Evolutionary conservation across 2,113 vertebrate species (phyloP).

Genomic region (Colaptes auratus): DNA sequence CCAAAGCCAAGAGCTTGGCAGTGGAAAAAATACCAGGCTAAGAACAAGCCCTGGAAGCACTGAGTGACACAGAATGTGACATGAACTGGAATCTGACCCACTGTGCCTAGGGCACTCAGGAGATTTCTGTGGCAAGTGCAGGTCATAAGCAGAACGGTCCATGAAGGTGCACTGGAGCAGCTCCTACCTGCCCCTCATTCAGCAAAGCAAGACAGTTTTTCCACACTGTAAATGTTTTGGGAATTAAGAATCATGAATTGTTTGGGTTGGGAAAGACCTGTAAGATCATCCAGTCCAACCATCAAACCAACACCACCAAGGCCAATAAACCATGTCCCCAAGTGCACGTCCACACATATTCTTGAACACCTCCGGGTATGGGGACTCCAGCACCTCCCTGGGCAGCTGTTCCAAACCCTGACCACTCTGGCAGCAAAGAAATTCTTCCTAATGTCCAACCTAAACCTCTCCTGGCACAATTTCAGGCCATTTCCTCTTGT

Average conservation of each 20-base stretch:
- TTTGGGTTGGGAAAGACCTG: no score
- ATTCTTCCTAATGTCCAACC: no score
- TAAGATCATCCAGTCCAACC: no score
- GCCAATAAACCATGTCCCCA: no score
- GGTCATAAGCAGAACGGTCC: neutral
- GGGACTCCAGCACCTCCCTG: no score
- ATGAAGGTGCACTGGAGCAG: neutral
- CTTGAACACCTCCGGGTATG: no score
- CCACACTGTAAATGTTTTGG: neutral
- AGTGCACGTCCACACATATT: no score
- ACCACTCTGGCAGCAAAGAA: no score
- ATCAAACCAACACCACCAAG: no score
- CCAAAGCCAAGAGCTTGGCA: neutral
- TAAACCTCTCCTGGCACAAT: no score
- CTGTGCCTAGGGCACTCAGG: fast-evolving
- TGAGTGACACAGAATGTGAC: neutral
- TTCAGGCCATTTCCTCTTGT: no score
- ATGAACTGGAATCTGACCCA: neutral
- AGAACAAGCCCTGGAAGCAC: neutral
- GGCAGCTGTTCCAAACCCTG: no score
- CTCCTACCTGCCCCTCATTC: neutral
- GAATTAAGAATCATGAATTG: neutral
- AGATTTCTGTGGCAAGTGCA: neutral
- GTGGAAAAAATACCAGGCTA: neutral
- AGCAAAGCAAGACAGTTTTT: neutral